Base-by-base conservation (phyloP, 2,888 invertebrate species). In the Trissolcus brochymenae region DNA sequence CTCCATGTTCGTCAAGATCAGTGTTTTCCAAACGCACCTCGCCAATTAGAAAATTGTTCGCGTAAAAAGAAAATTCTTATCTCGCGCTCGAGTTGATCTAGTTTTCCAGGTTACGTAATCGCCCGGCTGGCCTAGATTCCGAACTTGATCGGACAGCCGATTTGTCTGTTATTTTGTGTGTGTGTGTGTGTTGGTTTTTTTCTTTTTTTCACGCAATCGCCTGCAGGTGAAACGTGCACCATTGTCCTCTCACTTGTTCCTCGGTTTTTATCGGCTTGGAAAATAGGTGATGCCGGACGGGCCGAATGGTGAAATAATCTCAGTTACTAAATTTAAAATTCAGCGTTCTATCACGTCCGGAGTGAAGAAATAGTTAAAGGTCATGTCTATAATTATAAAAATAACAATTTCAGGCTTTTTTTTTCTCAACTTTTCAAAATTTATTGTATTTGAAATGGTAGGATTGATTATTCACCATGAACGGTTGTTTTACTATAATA, bases 61-160 rank as follows among this genome's bases (percentile, higher is more conserved):
- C 55, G 14, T 29, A 29, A 49, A 62, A 55, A 65, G 65, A 64
- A 65, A 46, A 46, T 46, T 6, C 16, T 46, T 46, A 46, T 46
- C 46, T 46, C 46, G 46, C 70, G 67, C 51, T 57, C 46, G 41
- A 57, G 64, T 71, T 71, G 57, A 71, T 60, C 65, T 65, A 59
- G 56, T 60, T 73, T 73, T 73, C 72, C 65, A 60, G 72, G 13
- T 73, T 66, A 66, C 51, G 56, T 56, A 73, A 73, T 66, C 56
- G 66, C 61, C 66, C 65, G 65, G 25, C 17, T 59, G 72, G 40
- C 72, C 65, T 19, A 66, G 60, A 60, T 66, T 40, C 35, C n/a
- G 17, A 67, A 67, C 61, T 54, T 55, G 46, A 46, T 68, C 60
- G 35, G 51, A 6, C 60, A 16, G 53, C 46, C 59, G 9, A 49